Conservation (phyloP, 2,113 vertebrate genomes). For the Sinocyclocheilus rhinocerous region DNA sequence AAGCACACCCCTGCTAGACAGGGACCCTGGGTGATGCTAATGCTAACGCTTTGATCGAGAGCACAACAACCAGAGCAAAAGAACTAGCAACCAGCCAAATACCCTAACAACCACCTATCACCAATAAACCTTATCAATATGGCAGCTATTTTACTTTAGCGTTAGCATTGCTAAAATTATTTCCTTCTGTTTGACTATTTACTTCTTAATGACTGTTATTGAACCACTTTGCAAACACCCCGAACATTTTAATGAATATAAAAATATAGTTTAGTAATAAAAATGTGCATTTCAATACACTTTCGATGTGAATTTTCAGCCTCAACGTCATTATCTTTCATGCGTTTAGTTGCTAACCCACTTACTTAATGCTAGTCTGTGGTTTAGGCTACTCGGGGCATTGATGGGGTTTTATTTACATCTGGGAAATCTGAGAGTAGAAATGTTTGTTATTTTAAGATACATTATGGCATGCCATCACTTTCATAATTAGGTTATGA, state of each 20-base stretch:
- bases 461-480: background rate
- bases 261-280: background rate
- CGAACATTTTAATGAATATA: background rate
- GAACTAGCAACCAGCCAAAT: background rate
- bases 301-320: background rate
- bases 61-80: background rate
- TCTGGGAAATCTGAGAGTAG: background rate
- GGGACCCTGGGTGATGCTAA: background rate
- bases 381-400: background rate
- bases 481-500: background rate
- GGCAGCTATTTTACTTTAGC: background rate
- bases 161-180: background rate
- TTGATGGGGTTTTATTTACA: slow-evolving; percentile 2
- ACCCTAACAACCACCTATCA: background rate
- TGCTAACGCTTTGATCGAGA: background rate
- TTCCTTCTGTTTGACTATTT: background rate
- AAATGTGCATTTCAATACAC: background rate
- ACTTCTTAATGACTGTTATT: background rate
- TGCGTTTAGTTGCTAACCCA: background rate
- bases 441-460: background rate
- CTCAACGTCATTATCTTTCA: background rate
- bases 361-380: background rate
- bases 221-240: background rate
- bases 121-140: background rate
- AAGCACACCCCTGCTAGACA: background rate